These are phyloP conservation scores for Syngnathus typhle DNA, from an alignment of 2,113 vertebrate genomes.

Conservation along the genomic window DNA sequence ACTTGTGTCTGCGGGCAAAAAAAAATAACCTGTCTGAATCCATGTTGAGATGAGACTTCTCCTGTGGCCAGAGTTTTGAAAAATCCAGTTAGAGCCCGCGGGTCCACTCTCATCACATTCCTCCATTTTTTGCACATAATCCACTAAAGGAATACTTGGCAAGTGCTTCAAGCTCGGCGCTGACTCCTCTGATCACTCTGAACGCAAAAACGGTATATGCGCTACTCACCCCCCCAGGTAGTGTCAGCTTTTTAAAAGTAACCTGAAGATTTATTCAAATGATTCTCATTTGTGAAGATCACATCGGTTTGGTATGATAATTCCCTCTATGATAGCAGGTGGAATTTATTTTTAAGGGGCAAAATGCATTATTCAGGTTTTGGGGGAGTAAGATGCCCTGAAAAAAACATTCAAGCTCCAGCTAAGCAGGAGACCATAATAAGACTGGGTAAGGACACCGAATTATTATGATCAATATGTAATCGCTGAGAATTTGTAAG, in stretches of 20 bases:
- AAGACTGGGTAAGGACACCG: background rate
- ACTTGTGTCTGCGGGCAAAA: background rate
- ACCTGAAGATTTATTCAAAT: constrained; percentile 43
- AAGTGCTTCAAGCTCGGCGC: constrained; percentile 17
- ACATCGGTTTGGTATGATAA: constrained; percentile 25
- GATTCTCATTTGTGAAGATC: constrained; percentile 33
- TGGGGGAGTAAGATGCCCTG: background rate
- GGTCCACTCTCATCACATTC: constrained; percentile 16
- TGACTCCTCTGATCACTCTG: constrained; percentile 28
- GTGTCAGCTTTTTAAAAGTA: constrained; percentile 21
- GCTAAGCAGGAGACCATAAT: constrained; percentile 2
- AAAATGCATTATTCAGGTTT: constrained; percentile 33
- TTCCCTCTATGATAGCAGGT: constrained; percentile 14
- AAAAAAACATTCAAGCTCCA: background rate
- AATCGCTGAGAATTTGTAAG: constrained; percentile 25
- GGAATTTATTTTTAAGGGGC: constrained; percentile 26
- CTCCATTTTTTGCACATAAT: constrained; percentile 12
- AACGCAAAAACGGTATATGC: constrained; percentile 1
- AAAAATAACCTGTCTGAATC: background rate
- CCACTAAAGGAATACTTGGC: constrained; percentile 6
- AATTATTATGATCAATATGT: constrained; percentile 48
- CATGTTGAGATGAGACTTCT: constrained; percentile 4
- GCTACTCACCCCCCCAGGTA: constrained; percentile 13
- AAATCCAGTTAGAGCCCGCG: constrained; percentile 19
- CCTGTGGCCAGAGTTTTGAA: constrained; percentile 8